Base-by-base conservation (phyloP, 2,888 invertebrate species). In the Macaria notata region DNA sequence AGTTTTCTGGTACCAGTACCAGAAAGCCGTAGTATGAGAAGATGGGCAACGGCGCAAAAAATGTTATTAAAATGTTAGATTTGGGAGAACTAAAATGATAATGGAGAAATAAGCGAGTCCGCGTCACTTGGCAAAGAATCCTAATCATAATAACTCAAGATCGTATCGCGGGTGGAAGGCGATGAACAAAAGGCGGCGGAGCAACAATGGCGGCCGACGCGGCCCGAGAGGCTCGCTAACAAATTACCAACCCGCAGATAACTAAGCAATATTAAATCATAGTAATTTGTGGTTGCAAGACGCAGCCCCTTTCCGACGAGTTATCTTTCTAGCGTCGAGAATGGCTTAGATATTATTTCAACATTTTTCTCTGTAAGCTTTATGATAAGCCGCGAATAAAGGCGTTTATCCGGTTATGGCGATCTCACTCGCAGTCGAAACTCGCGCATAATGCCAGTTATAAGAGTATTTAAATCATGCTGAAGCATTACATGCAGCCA, bases 241-340 rank as follows among this genome's bases (percentile, higher is more conserved):
- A 90, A 91, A 91, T 90, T 89, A 88, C 87, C 84, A 79, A 70
- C 85, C 84, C 85, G 73, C 86, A 89, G 90, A 91, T 91, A 91
- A 89, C 89, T 90, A 88, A 87, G 88, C 88, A 88, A 89, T 91
- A 90, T 90, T 90, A 90, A 91, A 90, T 91, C 90, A 89, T 88
- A 89, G 87, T 88, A 90, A 90, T 91, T 90, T 90, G 88, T 88
- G 88, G 86, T 78, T 79, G 83, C 84, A 83, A 83, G 81, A 83
- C 86, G 78, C 78, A 80, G 78, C 79, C 84, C 83, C 83, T 79
- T 81, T 71, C 71, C 74, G 74, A 73, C 75, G 76, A 79, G 76
- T 81, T 82, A 87, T 87, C 84, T 83, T 75, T 68, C 72, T 71
- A 68, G 69, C 68, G 71, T 72, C 68, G 68, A 72, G 68, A 73